Base-by-base conservation (phyloP, 1,140 invertebrate genomes). In the Drosophila serrata region DNA sequence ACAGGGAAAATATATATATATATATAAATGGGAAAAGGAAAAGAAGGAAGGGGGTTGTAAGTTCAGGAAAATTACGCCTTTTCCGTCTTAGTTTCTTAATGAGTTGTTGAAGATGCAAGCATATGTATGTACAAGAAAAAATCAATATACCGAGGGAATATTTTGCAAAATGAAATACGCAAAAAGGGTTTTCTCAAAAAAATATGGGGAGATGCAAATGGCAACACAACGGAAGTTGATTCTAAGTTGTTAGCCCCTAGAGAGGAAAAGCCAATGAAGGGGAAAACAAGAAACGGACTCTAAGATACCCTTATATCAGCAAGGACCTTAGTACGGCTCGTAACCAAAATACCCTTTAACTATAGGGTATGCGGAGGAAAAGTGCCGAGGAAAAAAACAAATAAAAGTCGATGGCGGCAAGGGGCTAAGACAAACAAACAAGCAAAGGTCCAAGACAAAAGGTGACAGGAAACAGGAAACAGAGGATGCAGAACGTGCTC, bases 181-280 rank as follows among this genome's bases (percentile, higher is more conserved):
- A 49, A 35, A 55, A 55, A 37, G 51, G 51, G 51, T 37, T 24
- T n/a, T n/a, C n/a, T n/a, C n/a, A 22, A n/a, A 3, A 12, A 45
- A 8, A 6, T 6, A 33, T 12, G 33, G 33, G 33, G 11, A 6
- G 2, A 58, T 58, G 24, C 35, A 61, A 49, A 61, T 72, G 43
- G 45, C 45, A 57, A 45, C 55, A 74, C 43, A 75, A 75, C 72
- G 73, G 73, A 75, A 65, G 73, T 75, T 75, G 73, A 65, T 65
- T 75, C 57, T 39, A 57, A 74, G 65, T 67, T 51, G 29, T 42
- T 64, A 12, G 37, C 19, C 62, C 24, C 33, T 15, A 24, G 24
- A 24, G 24, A 35, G 67, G 19, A 13, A 67, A 67, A 42, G 31
- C 62, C 29, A 39, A 49, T 9, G 22, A 37, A 33, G 6, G 24